A percentile compares a stretch with the other conserved stretches of the same genome.
Conservation (phyloP, 2,797 vertebrate genomes). For the Chaenodraco wilsoni region DNA sequence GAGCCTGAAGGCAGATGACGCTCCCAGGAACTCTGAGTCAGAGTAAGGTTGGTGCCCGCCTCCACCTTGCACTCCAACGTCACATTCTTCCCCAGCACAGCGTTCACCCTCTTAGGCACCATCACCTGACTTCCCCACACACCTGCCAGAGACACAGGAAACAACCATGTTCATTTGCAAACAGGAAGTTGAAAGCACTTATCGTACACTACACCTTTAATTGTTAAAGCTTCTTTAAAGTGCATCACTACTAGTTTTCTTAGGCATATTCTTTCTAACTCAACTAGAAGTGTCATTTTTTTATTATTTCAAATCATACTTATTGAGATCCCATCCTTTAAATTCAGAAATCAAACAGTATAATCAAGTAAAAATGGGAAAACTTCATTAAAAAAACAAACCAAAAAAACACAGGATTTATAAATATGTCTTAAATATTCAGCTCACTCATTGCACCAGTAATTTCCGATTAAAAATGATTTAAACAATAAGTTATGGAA, state of each 20-base stretch:
- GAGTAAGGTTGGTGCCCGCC: slow-evolving; percentile 90
- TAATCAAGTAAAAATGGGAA: no score
- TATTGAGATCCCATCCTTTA: not conserved
- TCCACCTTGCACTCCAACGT: slow-evolving; percentile 93
- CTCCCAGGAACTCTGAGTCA: slow-evolving; percentile 97
- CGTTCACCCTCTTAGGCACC: slow-evolving; percentile 91
- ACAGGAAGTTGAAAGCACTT: not conserved
- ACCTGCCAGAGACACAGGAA: slow-evolving; percentile 77
- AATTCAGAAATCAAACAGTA: not conserved
- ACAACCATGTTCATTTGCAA: not conserved
- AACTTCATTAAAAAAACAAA: no score
- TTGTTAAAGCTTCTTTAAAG: slow-evolving; percentile 5
- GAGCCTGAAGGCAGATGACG: slow-evolving; percentile 88
- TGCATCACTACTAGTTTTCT: not conserved
- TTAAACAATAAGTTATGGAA: not conserved
- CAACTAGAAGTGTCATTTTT: not conserved
- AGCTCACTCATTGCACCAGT: not conserved
- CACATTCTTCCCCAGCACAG: slow-evolving; percentile 95
- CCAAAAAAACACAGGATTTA: no score
- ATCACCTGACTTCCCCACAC: slow-evolving; percentile 90
- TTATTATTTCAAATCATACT: not conserved
- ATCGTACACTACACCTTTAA: not conserved
- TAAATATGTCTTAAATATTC: not conserved
- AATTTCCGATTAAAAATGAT: not conserved
- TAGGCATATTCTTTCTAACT: not conserved